Conservation (phyloP, 2,113 vertebrate genomes). For the Oncorhynchus clarkii region DNA sequence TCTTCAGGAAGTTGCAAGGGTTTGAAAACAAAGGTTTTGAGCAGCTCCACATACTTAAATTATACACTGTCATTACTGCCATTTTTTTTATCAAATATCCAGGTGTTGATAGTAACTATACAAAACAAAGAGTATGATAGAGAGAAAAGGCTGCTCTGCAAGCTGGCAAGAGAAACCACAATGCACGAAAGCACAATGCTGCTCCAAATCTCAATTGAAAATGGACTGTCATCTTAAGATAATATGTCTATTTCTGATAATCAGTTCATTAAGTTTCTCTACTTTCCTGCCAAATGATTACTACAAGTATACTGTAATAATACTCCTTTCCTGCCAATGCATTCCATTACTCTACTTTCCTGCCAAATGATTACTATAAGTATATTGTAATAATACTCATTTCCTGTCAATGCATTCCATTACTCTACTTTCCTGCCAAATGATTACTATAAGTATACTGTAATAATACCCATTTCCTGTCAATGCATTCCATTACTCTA, state of each 20-base stretch:
- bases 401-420: too few relatives aligned
- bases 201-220: constrained; percentile 12
- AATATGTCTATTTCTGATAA: not conserved
- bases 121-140: not conserved
- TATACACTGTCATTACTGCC: not conserved
- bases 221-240: not conserved
- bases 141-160: not conserved
- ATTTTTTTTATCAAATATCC: not conserved
- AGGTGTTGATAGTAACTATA: not conserved
- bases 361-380: too few relatives aligned
- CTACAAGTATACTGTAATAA: not conserved
- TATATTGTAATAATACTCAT: too few relatives aligned
- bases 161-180: not conserved
- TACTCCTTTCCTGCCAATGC: not conserved
- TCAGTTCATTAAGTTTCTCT: not conserved
- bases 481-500: too few relatives aligned
- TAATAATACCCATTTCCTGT: too few relatives aligned
- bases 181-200: constrained; percentile 43
- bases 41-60: not conserved
- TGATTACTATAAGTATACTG: too few relatives aligned
- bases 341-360: too few relatives aligned
- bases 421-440: not conserved
- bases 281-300: constrained; percentile 9
- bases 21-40: not conserved
- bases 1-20: not conserved